Conservation (phyloP, 1,140 invertebrate species). For the Macrostomum lignano region DNA sequence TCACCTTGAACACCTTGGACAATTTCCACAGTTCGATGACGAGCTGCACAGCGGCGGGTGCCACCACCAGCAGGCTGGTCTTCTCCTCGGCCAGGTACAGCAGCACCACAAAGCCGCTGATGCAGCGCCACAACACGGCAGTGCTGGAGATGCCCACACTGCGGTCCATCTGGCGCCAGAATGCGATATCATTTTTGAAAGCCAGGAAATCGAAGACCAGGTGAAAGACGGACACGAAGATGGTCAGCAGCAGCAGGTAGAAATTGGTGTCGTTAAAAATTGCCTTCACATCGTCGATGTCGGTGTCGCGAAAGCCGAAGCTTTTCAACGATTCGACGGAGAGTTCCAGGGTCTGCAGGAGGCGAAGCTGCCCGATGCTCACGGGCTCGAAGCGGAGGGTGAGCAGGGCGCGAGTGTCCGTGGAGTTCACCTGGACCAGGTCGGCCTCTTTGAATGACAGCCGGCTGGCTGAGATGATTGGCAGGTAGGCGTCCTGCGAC, state of each 20-base stretch:
- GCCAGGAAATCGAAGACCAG: conserved; percentile 77
- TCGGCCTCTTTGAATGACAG: too few relatives aligned
- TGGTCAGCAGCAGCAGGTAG: conserved; percentile 61
- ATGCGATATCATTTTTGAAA: conserved; percentile 85
- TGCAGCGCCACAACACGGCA: conserved; percentile 63
- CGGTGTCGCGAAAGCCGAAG: neutral
- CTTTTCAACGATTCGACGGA: too few relatives aligned
- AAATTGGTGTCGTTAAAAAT: conserved; percentile 83
- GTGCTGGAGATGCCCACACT: conserved; percentile 60
- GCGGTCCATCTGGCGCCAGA: conserved; percentile 54
- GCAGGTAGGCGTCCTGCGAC: too few relatives aligned
- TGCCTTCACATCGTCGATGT: conserved; percentile 48
- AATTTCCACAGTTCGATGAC: conserved; percentile 57
- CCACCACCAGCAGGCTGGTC: conserved; percentile 56
- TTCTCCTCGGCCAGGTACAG: conserved; percentile 68
- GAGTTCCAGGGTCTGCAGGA: too few relatives aligned
- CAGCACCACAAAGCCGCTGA: conserved; percentile 71
- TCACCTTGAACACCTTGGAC: conserved; percentile 55
- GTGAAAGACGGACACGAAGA: conserved; percentile 65
- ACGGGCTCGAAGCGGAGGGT: too few relatives aligned
- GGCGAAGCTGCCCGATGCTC: too few relatives aligned
- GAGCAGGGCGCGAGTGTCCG: too few relatives aligned
- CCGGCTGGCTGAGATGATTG: too few relatives aligned
- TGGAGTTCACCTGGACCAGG: too few relatives aligned
- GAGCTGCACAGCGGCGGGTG: conserved; percentile 35